phyloP scores from a whole-genome alignment of 2,113 vertebrate genomes.

The Sylvilagus bachmani region DNA sequence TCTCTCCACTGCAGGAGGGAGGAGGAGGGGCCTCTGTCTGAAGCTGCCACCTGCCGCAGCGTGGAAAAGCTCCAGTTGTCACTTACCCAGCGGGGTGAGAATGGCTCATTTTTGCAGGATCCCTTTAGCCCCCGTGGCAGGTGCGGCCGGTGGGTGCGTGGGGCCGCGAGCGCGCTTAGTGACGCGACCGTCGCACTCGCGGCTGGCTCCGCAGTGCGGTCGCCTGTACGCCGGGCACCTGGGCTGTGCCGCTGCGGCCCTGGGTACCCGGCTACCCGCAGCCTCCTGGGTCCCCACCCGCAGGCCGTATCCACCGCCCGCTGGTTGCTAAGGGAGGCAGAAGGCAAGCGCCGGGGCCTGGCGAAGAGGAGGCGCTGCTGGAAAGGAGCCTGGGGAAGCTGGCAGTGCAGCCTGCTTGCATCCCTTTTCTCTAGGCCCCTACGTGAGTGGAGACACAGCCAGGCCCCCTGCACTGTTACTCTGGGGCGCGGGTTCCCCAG shows the following conservation, averaged over 20 bases:
- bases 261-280: not conserved
- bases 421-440: not conserved
- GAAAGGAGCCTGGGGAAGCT: conserved; percentile 9
- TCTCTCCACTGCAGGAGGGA: conserved; percentile 5
- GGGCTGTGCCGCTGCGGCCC: conserved; percentile 8
- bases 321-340: conserved; percentile 90
- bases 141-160: conserved; percentile 35
- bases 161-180: not conserved
- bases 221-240: not conserved
- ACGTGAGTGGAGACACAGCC: not conserved
- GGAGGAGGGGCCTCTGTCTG: conserved; percentile 60
- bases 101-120: conserved; percentile 90
- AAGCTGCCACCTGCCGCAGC: conserved; percentile 52
- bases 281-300: conserved; percentile 9
- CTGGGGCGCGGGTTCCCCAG: conserved; percentile 47
- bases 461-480: not conserved
- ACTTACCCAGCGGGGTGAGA: conserved; percentile 90
- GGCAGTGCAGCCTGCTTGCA: not conserved
- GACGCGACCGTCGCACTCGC: not conserved
- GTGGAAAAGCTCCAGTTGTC: conserved; percentile 65
- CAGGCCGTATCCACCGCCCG: conserved; percentile 80
- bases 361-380: conserved; percentile 1
- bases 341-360: conserved; percentile 67
- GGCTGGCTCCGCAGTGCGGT: not conserved
- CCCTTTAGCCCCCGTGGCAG: conserved; percentile 57